Evolutionary conservation across 2,888 invertebrate genomes (phyloP), one percentile per base, ranked within the genome.

Genomic region (Ptychoptera albimana): DNA sequence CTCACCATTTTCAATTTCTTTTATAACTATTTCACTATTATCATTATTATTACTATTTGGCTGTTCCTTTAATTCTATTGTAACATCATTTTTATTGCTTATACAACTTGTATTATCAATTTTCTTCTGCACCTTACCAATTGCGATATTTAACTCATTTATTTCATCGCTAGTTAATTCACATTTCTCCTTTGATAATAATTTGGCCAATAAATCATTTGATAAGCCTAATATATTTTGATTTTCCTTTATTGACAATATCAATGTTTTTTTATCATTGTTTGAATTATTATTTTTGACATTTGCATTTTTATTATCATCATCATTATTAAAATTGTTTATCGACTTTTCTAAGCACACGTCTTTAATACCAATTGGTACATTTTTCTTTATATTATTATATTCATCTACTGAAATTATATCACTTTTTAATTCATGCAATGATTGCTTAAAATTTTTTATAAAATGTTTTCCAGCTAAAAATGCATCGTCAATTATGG

Each of bases 381-480:
- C 16, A 23, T 61, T 3, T 23, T 23, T 55, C 39, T 57, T 55
- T 11, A 54, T 50, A 34, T 44, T 49, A 40, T 47, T 54, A 7
- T 32, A 34, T 48, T 51, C 12, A 50, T 44, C 37, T 46, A 49
- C 40, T 45, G 51, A 12, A 49, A 15, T 38, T 44, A 65, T 60
- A 50, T 69, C 66, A 37, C 60, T 55, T 50, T 64, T 57, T 1
- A 71, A 53, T 50, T 68, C 62, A 44, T 62, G 58, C 46, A 72
- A 55, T 11, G 71, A 69, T 58, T 54, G 71, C 66, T 62, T 66
- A 58, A 75, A 82, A 49, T 74, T 74, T 51, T 73, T 74, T 2
- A 79, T 79, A 60, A 84, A 84, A 55, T 79, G 76, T 60, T 80
- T 76, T 2, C 83, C 84, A 1, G 82, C 83, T 43, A 75, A 62